Evolutionary conservation across 1,140 invertebrate species (phyloP), one percentile per base, ranked within the genome.

Genomic region (Laupala kohalensis): DNA sequence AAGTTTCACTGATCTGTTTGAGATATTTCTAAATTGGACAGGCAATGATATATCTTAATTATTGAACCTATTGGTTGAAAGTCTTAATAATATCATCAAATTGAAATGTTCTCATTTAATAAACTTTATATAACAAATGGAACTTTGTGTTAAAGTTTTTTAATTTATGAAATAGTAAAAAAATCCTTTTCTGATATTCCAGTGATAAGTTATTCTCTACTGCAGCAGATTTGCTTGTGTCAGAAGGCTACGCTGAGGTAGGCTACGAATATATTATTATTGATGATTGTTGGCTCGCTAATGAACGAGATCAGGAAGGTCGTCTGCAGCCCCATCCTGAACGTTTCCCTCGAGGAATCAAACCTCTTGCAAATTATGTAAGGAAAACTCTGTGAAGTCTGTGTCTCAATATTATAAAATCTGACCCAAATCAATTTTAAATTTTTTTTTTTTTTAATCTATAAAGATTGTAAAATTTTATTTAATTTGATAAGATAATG

Each of bases 241-340:
- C 76, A 13, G 83, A 86, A 70, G 88, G 88, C 0, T 89, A 84
- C 75, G 77, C 76, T 70, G 83, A 83, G 37, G 77, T 79, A 19
- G 87, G 87, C 5, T 88, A 88, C 78, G 77, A 86, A 72, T 85
- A 86, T 74, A 76, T 88, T 6, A 85, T 83, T 71, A 82, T 89
- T 71, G 87, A 88, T 75, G 87, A 89, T 76, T 88, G 87, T 76
- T 89, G 87, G 87, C 76, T 83, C 25, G 78, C 79, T 6, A 78
- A 79, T n/a, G 73, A 80, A 28, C 76, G 87, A 71, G 84, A 84
- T 74, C 68, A 73, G 3, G 73, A 81, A 30, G 83, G 84, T 15
- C 79, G 77, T 74, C 78, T 89, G 1, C 78, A 83, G 73, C 78
- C 86, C 25, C 86, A 88, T 77, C 78, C 81, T 25, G 74, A 77